phyloP scores from a whole-genome alignment of 2,797 vertebrate species.

The Premnoplex brunnescens region DNA sequence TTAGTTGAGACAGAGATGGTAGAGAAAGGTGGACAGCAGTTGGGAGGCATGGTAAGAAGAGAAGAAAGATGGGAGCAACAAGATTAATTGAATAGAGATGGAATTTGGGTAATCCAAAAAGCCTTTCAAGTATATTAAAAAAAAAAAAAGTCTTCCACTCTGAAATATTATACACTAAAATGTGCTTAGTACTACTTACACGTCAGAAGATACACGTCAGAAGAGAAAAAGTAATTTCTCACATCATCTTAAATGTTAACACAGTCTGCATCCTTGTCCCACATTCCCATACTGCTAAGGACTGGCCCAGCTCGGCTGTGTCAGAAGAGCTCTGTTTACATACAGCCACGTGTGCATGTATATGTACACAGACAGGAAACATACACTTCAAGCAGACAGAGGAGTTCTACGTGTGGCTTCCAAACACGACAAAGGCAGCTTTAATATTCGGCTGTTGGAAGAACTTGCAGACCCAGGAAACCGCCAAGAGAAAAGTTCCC shows the following conservation, averaged over 20 bases:
- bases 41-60: background rate
- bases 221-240: background rate
- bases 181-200: background rate
- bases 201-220: background rate
- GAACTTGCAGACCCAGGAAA: conserved; percentile 30
- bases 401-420: background rate
- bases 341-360: accelerated
- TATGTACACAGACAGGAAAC: background rate
- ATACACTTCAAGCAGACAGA: background rate
- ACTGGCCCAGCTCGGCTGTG: accelerated
- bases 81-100: background rate
- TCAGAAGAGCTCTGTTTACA: background rate
- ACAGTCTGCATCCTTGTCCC: background rate
- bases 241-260: background rate
- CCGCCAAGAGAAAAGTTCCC: background rate
- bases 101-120: background rate
- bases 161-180: background rate
- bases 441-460: background rate
- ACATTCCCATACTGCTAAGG: accelerated
- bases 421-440: conserved; percentile 4
- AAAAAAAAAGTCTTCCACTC: background rate
- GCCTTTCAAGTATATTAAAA: background rate
- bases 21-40: background rate
- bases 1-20: background rate
- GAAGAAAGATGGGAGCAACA: background rate